Evolutionary conservation across 2,888 invertebrate genomes (phyloP).

Genomic region (Andrena flavipes): DNA sequence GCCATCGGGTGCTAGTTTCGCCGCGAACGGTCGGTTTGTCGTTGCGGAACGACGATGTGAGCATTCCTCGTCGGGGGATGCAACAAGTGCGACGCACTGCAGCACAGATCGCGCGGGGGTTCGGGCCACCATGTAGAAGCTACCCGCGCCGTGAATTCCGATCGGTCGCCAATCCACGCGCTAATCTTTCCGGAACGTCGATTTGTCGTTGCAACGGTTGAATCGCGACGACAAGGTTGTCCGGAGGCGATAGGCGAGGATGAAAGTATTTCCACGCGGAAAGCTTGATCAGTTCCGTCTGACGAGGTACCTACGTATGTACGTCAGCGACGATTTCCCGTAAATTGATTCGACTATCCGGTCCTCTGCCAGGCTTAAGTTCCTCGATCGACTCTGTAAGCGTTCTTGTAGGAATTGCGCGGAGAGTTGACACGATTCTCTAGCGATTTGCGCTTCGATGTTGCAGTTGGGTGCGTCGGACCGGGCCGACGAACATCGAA

Average conservation of each 20-base stretch:
- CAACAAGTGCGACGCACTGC: conserved; percentile 46
- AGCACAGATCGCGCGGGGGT: neutral
- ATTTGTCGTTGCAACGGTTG: neutral
- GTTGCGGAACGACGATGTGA: conserved; percentile 14
- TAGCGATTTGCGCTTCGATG: conserved; percentile 38
- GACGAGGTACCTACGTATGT: neutral
- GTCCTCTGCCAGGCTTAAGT: neutral
- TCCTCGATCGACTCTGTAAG: conserved; percentile 32
- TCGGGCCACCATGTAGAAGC: neutral
- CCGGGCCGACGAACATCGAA: conserved; percentile 44
- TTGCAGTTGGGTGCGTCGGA: conserved; percentile 64
- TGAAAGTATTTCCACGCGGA: neutral
- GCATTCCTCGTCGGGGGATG: conserved; percentile 17
- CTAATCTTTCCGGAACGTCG: too few relatives aligned
- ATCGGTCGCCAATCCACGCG: neutral
- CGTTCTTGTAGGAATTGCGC: neutral
- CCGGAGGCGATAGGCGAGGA: neutral
- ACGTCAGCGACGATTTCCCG: neutral
- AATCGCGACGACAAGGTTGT: neutral
- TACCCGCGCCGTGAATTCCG: neutral
- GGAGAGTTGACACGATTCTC: neutral
- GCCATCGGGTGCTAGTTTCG: neutral
- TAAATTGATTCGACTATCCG: neutral
- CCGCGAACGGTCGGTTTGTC: neutral
- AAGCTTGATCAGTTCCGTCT: neutral